phyloP scores from a whole-genome alignment of 2,888 invertebrate genomes.

The Amiota minor region DNA sequence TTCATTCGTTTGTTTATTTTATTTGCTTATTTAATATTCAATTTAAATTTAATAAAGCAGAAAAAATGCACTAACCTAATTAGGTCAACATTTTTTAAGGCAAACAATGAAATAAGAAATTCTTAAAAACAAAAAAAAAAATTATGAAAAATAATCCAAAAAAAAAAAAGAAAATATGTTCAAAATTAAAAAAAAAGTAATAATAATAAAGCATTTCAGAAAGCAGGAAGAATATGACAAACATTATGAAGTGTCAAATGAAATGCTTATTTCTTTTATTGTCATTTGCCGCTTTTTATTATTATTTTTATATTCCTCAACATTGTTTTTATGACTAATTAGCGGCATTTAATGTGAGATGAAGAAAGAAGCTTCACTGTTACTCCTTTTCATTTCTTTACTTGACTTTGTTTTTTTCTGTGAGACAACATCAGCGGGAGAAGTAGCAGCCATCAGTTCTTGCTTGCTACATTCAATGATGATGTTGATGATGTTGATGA shows the following conservation, averaged over 20 bases:
- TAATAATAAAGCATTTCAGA: no score
- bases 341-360: conserved; percentile 58
- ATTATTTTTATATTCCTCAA: conserved; percentile 6
- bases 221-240: conserved; percentile 9
- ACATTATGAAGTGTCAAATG: conserved; percentile 18
- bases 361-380: background rate
- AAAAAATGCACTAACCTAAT: conserved; percentile 3
- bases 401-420: no score
- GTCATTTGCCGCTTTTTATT: background rate
- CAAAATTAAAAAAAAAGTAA: background rate
- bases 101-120: background rate
- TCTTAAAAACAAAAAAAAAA: background rate
- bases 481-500: no score
- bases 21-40: conserved; percentile 1
- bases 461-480: no score
- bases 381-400: no score
- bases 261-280: conserved; percentile 5
- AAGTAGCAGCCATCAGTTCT: no score
- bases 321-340: conserved; percentile 60
- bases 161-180: no score
- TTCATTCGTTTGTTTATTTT: conserved; percentile 19
- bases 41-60: conserved; percentile 15
- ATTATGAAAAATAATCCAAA: background rate
- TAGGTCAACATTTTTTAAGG: conserved; percentile 15
- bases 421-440: no score